Evolutionary conservation across 2,888 invertebrate species (phyloP).

Genomic region (Villa cingulata): DNA sequence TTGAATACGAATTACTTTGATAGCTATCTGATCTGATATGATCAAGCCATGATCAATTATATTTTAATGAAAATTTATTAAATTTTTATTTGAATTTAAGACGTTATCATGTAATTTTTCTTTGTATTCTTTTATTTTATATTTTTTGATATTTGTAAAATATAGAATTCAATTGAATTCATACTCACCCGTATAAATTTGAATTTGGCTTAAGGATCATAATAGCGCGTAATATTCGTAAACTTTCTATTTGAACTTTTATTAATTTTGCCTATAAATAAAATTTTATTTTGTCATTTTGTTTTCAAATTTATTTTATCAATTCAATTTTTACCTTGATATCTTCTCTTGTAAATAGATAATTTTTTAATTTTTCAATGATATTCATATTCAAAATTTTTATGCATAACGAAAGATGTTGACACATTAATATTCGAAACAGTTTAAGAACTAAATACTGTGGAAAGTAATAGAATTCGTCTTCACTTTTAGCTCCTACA

Average conservation of each 20-base stretch:
- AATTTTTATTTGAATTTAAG: no score
- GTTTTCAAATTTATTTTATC: no score
- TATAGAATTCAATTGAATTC: no score
- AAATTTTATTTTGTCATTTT: no score
- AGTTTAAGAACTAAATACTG: constrained; percentile 58
- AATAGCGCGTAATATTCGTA: constrained; percentile 28
- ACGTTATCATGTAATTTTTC: no score
- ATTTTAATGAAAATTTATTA: no score
- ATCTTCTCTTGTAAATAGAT: constrained; percentile 26
- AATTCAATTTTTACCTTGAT: constrained; percentile 27
- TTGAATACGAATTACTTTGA: no score
- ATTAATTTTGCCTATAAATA: constrained; percentile 28
- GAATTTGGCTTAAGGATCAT: constrained; percentile 25
- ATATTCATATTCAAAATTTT: constrained; percentile 21
- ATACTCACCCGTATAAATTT: constrained; percentile 26
- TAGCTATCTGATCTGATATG: no score
- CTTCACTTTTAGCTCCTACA: neutral
- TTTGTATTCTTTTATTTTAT: no score
- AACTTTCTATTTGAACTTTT: constrained; percentile 46
- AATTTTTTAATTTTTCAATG: constrained; percentile 25
- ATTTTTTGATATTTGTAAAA: no score
- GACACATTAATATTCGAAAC: constrained; percentile 53
- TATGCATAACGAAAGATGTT: constrained; percentile 31
- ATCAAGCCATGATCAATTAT: no score
- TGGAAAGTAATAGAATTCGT: constrained; percentile 47